Base-by-base conservation (phyloP, 2,113 vertebrate species). In the Nothoprocta pentlandii region DNA sequence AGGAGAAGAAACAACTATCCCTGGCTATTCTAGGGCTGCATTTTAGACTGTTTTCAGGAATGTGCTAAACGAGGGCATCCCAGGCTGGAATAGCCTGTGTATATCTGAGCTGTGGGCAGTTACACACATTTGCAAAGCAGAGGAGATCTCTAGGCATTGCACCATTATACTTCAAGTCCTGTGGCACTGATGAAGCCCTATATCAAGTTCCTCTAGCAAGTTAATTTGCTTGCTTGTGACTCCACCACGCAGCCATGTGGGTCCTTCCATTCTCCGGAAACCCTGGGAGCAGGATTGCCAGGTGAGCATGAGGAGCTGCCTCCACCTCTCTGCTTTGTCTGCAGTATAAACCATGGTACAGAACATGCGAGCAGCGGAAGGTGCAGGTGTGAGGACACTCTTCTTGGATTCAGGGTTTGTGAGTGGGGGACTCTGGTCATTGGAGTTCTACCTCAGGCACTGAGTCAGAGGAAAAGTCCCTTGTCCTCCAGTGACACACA, bases 381-480 rank as follows among this genome's bases (percentile, higher is more conserved):
- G 41, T 54, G 30, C 76, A 93, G 90, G 90, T 85, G 54, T 83
- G 59, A 94, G 8, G n/a, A 20, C 25, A 49, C 12, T 1, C 0
- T 49, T 82, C 54, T 85, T 82, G 67, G 49, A 66, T 1, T 66
- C 54, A 87, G 59, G 79, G 63, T 41, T 66, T 85, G 70, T 62
- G 69, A 73, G 63, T 0, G 0, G 59, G 85, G 75, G 46, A 85
- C 79, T 69, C 91, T 80, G 59, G 85, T 85, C 75, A 82, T 42
- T 46, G 20, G 76, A 92, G 49, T 69, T 94, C 74, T 85, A 56
- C 71, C 79, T 93, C 79, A 80, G 49, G 22, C 49, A 46, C 23
- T 96, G 93, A 94, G 87, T 95, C 96, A 96, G 49, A 80, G 59
- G 54, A 94, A 95, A 96, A 95, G 63, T 94, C 82, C 67, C 87